These are phyloP conservation scores for Chironomus tentans DNA, from an alignment of 2,888 invertebrate genomes.

Conservation along the genomic window DNA sequence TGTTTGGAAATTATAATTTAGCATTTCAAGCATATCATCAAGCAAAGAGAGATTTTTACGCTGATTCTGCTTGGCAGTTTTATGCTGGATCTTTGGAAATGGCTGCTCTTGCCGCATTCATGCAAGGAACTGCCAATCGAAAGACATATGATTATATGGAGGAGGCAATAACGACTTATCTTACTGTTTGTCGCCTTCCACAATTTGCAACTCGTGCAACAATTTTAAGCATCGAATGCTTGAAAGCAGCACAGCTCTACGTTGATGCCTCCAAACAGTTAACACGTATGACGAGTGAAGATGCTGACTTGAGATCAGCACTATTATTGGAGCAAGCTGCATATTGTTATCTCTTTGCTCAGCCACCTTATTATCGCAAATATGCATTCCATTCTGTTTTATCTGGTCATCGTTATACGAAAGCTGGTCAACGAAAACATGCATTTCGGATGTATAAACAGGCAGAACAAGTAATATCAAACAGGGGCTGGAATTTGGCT, in stretches of 20 bases:
- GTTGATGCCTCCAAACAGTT: constrained; percentile 92
- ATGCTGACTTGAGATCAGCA: constrained; percentile 92
- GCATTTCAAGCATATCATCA: constrained; percentile 92
- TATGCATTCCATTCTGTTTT: constrained; percentile 95
- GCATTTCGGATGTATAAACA: constrained; percentile 86
- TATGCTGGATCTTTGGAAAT: constrained; percentile 95
- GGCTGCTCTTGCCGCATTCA: constrained; percentile 87
- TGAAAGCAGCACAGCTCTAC: constrained; percentile 66
- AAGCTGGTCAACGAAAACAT: constrained; percentile 86
- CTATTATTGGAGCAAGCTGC: constrained; percentile 91
- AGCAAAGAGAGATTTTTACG: constrained; percentile 94
- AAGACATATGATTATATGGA: constrained; percentile 89
- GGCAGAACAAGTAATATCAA: constrained; percentile 66
- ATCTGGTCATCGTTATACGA: constrained; percentile 90
- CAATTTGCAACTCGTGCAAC: constrained; percentile 90
- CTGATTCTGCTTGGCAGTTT: constrained; percentile 94
- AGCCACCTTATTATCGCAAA: constrained; percentile 70
- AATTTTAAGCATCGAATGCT: constrained; percentile 76
- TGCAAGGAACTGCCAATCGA: constrained; percentile 68
- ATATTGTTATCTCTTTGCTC: constrained; percentile 67
- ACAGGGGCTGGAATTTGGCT: constrained; percentile 74
- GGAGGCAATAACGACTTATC: constrained; percentile 84
- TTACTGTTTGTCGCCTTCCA: constrained; percentile 81
- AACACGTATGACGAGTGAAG: constrained; percentile 92
- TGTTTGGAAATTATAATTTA: constrained; percentile 87